These are phyloP conservation scores for Podabrus alpinus DNA, from an alignment of 2,888 invertebrate genomes.

Conservation along the genomic window DNA sequence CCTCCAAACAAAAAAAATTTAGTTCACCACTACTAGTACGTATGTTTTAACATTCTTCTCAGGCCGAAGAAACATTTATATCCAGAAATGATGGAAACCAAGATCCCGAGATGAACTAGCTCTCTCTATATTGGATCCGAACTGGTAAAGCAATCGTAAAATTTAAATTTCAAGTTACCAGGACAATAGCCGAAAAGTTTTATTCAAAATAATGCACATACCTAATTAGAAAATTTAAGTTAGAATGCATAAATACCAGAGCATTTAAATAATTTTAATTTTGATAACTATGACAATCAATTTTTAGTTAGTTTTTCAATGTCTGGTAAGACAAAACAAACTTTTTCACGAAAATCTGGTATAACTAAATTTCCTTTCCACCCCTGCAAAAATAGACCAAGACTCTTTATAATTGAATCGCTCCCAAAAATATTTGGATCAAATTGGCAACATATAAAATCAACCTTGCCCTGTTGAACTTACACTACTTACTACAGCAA, in stretches of 20 bases:
- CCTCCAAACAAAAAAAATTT: constrained; percentile 11
- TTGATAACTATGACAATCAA: neutral
- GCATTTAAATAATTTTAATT: neutral
- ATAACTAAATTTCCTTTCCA: too few species aligned
- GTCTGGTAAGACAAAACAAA: too few species aligned
- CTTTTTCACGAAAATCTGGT: too few species aligned
- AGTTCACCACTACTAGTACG: constrained; percentile 11
- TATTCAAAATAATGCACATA: constrained; percentile 4
- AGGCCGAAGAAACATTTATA: neutral
- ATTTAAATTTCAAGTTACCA: neutral
- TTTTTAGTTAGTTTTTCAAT: too few species aligned
- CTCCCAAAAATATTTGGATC: neutral
- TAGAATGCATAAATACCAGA: neutral
- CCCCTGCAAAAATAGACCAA: neutral
- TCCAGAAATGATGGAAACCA: neutral
- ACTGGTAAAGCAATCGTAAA: neutral
- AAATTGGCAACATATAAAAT: neutral
- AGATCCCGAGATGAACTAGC: neutral
- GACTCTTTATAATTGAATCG: neutral
- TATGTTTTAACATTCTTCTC: constrained; percentile 14
- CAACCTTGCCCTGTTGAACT: constrained; percentile 6
- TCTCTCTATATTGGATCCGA: neutral
- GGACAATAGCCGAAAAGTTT: neutral
- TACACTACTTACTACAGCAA: too few species aligned
- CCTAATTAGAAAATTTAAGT: neutral